Conservation (phyloP, 2,797 vertebrate genomes). For the Spondyliosoma cantharus region DNA sequence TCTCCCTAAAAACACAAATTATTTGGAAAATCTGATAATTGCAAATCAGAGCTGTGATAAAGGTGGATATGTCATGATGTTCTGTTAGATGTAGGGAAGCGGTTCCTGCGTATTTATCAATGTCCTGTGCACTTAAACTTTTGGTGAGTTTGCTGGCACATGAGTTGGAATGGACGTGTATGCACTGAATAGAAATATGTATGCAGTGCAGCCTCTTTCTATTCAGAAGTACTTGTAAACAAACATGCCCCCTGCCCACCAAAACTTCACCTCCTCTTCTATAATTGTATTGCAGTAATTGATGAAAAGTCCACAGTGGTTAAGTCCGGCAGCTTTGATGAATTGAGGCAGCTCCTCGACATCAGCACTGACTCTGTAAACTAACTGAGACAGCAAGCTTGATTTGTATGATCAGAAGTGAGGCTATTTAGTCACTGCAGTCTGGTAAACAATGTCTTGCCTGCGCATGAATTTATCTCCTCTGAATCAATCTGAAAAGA, state of each 20-base stretch:
- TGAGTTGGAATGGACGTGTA: neutral
- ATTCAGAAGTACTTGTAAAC: slow-evolving; percentile 39
- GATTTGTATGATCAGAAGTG: slow-evolving; percentile 49
- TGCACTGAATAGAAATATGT: slow-evolving; percentile 32
- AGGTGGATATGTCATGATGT: neutral
- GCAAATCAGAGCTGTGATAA: neutral
- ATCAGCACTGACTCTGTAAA: slow-evolving; percentile 40
- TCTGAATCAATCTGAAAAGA: neutral
- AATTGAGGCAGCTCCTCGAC: slow-evolving; percentile 33
- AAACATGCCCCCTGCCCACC: slow-evolving; percentile 34
- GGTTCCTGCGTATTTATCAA: slow-evolving; percentile 6
- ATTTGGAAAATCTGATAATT: neutral
- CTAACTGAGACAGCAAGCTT: slow-evolving; percentile 38
- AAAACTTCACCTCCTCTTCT: slow-evolving; percentile 30
- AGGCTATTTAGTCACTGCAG: slow-evolving; percentile 24
- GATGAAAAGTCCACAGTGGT: slow-evolving; percentile 40
- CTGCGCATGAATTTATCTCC: neutral
- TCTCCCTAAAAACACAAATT: neutral
- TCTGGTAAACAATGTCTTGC: slow-evolving; percentile 33
- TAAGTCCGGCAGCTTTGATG: slow-evolving; percentile 37
- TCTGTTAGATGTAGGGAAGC: neutral
- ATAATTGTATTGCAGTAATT: slow-evolving; percentile 48
- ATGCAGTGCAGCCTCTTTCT: slow-evolving; percentile 9
- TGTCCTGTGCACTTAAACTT: slow-evolving; percentile 8
- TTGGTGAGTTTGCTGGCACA: neutral